Evolutionary conservation across 2,113 vertebrate genomes (phyloP).

Genomic region (Erinaceus europaeus): DNA sequence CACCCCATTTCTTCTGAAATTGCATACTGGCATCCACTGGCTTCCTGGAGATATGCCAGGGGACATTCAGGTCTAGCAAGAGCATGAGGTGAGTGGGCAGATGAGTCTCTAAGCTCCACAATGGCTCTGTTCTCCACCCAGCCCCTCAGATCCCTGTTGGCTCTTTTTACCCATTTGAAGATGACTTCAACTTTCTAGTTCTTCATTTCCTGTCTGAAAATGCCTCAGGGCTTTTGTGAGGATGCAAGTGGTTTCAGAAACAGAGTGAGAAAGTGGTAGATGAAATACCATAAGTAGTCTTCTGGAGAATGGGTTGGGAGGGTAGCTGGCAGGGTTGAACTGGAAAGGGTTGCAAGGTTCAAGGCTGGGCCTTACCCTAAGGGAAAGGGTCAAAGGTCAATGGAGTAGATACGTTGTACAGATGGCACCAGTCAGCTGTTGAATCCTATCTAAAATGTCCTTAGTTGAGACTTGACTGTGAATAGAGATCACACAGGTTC

Average conservation of each 20-base stretch:
- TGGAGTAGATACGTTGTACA: too few relatives aligned
- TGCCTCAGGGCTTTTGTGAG: not conserved
- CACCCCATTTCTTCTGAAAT: not conserved
- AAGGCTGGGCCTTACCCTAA: not conserved
- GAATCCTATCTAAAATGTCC: too few relatives aligned
- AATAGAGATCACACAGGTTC: too few relatives aligned
- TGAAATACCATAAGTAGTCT: not conserved
- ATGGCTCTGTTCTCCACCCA: not conserved
- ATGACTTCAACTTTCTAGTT: not conserved
- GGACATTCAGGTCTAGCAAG: not conserved
- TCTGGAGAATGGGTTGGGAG: not conserved
- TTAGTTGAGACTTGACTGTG: too few relatives aligned
- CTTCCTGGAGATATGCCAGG: not conserved
- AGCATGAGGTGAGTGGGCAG: not conserved
- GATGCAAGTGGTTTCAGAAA: not conserved
- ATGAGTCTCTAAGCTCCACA: not conserved
- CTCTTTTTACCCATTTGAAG: not conserved
- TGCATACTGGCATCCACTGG: not conserved
- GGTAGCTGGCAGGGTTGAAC: accelerated
- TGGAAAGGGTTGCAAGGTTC: too few relatives aligned
- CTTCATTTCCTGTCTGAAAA: not conserved
- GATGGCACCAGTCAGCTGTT: too few relatives aligned
- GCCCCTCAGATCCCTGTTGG: not conserved
- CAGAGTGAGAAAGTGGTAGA: not conserved
- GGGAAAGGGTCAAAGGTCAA: not conserved